These are phyloP conservation scores for Hippocampus mohnikei DNA, from an alignment of 2,113 vertebrate genomes.

Conservation along the genomic window DNA sequence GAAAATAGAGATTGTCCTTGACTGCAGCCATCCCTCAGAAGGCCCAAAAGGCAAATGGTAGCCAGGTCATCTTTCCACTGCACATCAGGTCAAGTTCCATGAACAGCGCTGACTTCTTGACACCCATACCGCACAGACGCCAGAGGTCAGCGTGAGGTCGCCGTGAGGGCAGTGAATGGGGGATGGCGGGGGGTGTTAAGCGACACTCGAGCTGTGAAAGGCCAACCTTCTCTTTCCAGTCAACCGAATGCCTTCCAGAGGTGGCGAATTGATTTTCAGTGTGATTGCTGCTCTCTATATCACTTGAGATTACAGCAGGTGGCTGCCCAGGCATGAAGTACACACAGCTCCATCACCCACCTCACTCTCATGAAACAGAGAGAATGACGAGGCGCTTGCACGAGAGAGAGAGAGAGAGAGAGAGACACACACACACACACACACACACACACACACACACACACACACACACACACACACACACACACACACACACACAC, in stretches of 20 bases:
- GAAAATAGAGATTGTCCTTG: conserved; percentile 39
- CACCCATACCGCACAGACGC: conserved; percentile 61
- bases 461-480: too few relatives aligned
- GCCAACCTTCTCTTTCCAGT: conserved; percentile 60
- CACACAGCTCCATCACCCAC: conserved; percentile 49
- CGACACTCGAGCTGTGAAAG: conserved; percentile 57
- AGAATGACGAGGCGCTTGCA: conserved; percentile 26
- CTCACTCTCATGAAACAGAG: conserved; percentile 49
- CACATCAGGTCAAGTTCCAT: conserved; percentile 62
- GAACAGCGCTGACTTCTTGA: conserved; percentile 50
- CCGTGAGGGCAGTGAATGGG: conserved; percentile 31
- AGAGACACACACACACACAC: too few relatives aligned
- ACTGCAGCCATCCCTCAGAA: conserved; percentile 40
- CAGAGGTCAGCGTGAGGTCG: conserved; percentile 53
- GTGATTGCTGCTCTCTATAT: conserved; percentile 62
- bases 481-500: too few relatives aligned
- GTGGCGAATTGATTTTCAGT: conserved; percentile 62
- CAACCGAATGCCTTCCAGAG: conserved; percentile 55
- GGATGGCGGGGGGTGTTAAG: conserved; percentile 52
- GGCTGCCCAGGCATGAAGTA: conserved; percentile 56
- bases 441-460: not conserved
- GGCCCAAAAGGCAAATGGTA: conserved; percentile 46
- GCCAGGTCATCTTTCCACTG: conserved; percentile 58
- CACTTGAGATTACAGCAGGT: conserved; percentile 67
- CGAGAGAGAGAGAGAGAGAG: too few relatives aligned